Conservation (phyloP, 2,113 vertebrate genomes). For the Melanocharis versteri region DNA sequence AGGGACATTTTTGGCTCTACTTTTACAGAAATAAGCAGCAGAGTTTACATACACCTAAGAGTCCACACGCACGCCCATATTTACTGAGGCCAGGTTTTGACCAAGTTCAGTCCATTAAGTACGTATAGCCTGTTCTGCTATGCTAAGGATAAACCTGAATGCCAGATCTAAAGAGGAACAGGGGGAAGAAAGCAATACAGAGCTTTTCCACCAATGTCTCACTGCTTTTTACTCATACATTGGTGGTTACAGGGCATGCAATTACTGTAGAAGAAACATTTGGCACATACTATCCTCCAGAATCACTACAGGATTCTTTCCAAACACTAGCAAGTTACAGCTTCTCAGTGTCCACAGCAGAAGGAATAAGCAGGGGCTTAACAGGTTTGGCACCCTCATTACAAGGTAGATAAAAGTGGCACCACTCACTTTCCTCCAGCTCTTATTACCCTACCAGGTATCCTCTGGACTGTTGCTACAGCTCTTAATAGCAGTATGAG, state of each 20-base stretch:
- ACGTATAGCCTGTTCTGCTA: neutral
- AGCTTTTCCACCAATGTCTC: neutral
- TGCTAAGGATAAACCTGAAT: too few species aligned
- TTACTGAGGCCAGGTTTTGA: neutral
- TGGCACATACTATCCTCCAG: neutral
- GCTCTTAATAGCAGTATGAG: neutral
- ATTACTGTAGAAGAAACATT: neutral
- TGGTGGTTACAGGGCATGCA: neutral
- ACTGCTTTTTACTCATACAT: neutral
- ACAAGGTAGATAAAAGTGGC: neutral
- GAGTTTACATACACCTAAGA: neutral
- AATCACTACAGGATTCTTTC: neutral
- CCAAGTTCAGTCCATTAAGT: neutral
- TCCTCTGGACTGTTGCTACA: neutral
- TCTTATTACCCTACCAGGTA: neutral
- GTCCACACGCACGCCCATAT: neutral
- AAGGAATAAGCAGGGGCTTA: neutral
- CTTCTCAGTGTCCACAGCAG: neutral
- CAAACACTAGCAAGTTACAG: neutral
- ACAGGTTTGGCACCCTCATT: neutral
- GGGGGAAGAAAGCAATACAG: fast-evolving
- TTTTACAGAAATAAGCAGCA: neutral
- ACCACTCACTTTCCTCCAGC: neutral
- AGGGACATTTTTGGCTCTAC: neutral
- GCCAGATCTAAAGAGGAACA: fast-evolving